phyloP scores from a whole-genome alignment of 2,113 vertebrate species.

The Picathartes gymnocephalus region DNA sequence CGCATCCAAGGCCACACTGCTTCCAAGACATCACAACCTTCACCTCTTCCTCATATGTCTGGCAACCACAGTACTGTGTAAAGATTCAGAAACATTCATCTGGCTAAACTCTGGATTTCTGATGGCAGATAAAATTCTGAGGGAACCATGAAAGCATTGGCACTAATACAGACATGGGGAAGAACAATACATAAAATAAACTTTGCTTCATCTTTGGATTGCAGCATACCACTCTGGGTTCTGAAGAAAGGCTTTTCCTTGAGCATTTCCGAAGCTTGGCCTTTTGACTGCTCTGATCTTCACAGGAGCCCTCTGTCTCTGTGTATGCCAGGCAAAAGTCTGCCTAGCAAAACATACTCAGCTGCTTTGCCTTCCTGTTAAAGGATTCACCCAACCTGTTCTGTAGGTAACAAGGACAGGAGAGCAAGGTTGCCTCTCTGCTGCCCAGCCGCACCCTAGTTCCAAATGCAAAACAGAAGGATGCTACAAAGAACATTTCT shows the following conservation, averaged over 20 bases:
- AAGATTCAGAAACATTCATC: not conserved
- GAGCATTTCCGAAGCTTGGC: not conserved
- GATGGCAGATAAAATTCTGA: not conserved
- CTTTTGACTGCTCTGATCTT: not conserved
- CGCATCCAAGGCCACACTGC: not conserved
- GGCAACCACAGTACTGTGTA: not conserved
- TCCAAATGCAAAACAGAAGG: not conserved
- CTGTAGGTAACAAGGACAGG: not conserved
- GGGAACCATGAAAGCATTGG: not conserved
- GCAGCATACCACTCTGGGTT: not conserved
- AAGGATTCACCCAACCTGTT: not conserved
- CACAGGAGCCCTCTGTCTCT: not conserved
- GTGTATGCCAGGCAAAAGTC: not conserved
- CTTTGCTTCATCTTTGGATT: not conserved
- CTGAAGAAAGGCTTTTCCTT: not conserved
- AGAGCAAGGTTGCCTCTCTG: not conserved
- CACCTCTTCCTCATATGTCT: not conserved
- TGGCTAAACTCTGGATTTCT: not conserved
- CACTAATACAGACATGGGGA: not conserved
- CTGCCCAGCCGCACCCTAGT: not conserved
- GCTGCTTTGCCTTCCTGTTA: not conserved
- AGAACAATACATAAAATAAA: not conserved
- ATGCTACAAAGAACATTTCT: not conserved
- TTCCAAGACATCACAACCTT: not conserved
- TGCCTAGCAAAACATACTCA: not conserved